phyloP scores from a whole-genome alignment of 2,113 vertebrate genomes.

The Phalacrocorax carbo region DNA sequence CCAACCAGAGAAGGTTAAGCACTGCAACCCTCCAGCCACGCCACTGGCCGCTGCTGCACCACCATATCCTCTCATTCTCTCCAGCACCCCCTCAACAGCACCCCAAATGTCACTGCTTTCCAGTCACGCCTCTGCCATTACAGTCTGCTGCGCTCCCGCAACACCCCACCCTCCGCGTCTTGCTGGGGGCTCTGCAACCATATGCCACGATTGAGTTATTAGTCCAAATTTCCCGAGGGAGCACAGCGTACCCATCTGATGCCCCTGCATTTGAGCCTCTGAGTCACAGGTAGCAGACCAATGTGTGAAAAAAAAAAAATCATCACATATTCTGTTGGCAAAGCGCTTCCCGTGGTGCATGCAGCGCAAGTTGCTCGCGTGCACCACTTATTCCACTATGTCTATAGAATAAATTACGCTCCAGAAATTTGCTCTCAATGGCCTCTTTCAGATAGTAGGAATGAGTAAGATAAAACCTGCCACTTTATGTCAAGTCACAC shows the following conservation, averaged over 20 bases:
- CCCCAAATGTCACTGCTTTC: not conserved
- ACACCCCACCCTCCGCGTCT: not conserved
- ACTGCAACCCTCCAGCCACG: fast-evolving
- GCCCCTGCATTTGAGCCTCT: not conserved
- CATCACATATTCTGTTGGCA: fast-evolving
- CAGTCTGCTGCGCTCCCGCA: not conserved
- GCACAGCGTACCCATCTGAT: not conserved
- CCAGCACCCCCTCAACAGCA: not conserved
- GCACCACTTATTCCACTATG: not conserved
- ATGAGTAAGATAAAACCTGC: conserved; percentile 54
- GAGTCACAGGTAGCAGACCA: not conserved
- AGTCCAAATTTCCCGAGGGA: not conserved
- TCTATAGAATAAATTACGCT: not conserved
- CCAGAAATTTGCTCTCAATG: conserved; percentile 35
- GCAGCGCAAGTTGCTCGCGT: not conserved
- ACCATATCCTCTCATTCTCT: not conserved
- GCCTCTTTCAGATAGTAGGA: conserved; percentile 47
- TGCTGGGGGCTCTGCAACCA: not conserved
- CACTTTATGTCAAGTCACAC: conserved; percentile 53
- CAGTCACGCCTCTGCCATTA: not conserved
- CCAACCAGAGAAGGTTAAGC: not conserved
- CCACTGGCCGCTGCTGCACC: fast-evolving
- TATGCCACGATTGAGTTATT: not conserved
- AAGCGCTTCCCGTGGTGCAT: not conserved
- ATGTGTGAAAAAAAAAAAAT: not conserved